These are phyloP conservation scores for Sus cebifrons DNA, from an alignment of 2,797 vertebrate genomes.

Conservation along the genomic window DNA sequence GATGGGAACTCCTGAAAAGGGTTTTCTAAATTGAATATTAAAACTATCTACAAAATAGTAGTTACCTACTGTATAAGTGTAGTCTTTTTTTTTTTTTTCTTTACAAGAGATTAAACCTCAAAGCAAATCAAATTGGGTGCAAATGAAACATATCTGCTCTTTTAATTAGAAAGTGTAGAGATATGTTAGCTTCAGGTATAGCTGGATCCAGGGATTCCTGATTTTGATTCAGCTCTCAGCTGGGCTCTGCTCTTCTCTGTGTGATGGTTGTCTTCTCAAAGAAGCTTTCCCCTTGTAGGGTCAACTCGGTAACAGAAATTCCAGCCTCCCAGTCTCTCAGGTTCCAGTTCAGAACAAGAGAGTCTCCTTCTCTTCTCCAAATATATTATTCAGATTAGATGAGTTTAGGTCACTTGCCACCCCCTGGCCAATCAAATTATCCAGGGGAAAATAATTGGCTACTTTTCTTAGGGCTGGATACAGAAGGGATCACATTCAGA, in stretches of 20 bases:
- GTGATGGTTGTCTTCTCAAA: background rate
- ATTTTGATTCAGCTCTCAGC: background rate
- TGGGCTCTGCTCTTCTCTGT: background rate
- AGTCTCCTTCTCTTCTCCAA: background rate
- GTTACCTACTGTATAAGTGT: background rate
- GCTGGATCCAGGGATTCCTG: background rate
- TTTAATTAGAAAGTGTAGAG: background rate
- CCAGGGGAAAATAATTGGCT: background rate
- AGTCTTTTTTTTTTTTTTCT: background rate
- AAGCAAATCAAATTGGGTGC: background rate
- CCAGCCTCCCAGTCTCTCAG: background rate
- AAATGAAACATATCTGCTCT: background rate
- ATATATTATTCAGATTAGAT: background rate
- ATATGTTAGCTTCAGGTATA: background rate
- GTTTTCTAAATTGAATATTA: conserved; percentile 51
- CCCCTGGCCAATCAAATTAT: background rate
- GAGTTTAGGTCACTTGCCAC: background rate
- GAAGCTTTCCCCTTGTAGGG: background rate
- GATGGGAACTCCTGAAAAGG: background rate
- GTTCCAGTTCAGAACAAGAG: background rate
- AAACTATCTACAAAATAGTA: conserved; percentile 15
- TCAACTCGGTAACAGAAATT: background rate
- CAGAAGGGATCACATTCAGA: background rate
- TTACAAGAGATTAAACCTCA: conserved; percentile 29
- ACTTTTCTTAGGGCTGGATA: background rate